Evolutionary conservation across 1,140 invertebrate genomes (phyloP), one percentile per base, ranked within the genome.

Genomic region (Zeugodacus cucurbitae): DNA sequence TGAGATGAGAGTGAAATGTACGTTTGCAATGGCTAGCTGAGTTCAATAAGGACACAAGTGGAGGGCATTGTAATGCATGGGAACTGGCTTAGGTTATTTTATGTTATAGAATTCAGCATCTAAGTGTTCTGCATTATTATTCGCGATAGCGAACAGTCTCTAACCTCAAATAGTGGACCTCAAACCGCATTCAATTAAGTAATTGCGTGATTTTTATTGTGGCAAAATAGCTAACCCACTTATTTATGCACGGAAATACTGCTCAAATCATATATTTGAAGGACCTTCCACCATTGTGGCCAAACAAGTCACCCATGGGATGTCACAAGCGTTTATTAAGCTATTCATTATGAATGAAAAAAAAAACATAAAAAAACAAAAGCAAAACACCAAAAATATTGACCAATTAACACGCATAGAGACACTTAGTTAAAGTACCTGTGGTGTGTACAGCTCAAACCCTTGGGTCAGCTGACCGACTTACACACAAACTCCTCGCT

Each of bases 191-290:
- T 41, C 59, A 67, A 87, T 87, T 87, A 78, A 87, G 29, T 88
- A 88, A 87, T 87, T 88, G 88, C 88, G 48, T 88, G 88, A 87
- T 87, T 70, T 54, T 88, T 48, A 29, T 82, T 82, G 11, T 14
- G 74, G 37, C n/a, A 44, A 48, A 74, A 82, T 48, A 82, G 74
- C 41, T 82, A 44, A 82, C 74, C n/a, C 74, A 82, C 37, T 82
- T 82, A 48, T 82, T 74, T n/a, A 32, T 22, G 32, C 67, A 74
- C 34, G 34, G 22, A 74, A 37, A 67, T 67, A 29, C 11, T 10
- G 29, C n/a, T 2, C 14, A 37, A 54, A 58, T 74, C 67, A 41
- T 37, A 22, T 3, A 20, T 22, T 17, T 41, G 34, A 41, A 74
- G 67, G 67, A 34, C 34, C 62, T 7, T 14, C 20, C 32, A n/a